A percentile compares a stretch with the other conserved stretches of the same genome.
Conservation (phyloP, 2,113 vertebrate genomes). For the Prolemur simus region DNA sequence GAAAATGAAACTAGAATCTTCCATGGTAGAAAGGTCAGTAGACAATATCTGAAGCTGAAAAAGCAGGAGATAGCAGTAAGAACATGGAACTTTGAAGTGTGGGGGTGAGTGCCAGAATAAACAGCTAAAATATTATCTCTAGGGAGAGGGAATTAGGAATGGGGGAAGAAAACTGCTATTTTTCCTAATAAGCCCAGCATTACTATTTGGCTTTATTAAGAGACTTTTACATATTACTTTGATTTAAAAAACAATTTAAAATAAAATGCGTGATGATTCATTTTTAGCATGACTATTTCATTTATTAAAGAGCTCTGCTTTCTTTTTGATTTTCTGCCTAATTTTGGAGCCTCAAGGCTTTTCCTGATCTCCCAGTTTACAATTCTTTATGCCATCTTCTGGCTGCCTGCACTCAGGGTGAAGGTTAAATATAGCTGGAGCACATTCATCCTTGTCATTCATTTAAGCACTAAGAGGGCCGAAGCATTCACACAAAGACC, state of each 20-base stretch:
- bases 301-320: not conserved
- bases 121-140: not conserved
- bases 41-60: not conserved
- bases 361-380: not conserved
- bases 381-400: not conserved
- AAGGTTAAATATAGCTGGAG: not conserved
- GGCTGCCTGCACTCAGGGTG: not conserved
- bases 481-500: not conserved
- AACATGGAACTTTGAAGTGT: not conserved
- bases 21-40: not conserved
- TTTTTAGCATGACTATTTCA: not conserved
- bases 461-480: not conserved
- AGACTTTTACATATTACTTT: not conserved
- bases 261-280: not conserved
- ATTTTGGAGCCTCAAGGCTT: slow-evolving; percentile 7
- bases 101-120: not conserved
- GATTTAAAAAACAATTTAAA: slow-evolving; percentile 5
- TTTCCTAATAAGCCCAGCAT: not conserved
- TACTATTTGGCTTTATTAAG: not conserved
- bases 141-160: not conserved
- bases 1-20: not conserved
- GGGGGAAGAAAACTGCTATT: not conserved
- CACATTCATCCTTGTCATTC: not conserved
- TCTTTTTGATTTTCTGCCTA: not conserved
- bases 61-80: not conserved